Evolutionary conservation across 2,113 vertebrate genomes (phyloP), one percentile per base, ranked within the genome.

Genomic region (Notothenia coriiceps): DNA sequence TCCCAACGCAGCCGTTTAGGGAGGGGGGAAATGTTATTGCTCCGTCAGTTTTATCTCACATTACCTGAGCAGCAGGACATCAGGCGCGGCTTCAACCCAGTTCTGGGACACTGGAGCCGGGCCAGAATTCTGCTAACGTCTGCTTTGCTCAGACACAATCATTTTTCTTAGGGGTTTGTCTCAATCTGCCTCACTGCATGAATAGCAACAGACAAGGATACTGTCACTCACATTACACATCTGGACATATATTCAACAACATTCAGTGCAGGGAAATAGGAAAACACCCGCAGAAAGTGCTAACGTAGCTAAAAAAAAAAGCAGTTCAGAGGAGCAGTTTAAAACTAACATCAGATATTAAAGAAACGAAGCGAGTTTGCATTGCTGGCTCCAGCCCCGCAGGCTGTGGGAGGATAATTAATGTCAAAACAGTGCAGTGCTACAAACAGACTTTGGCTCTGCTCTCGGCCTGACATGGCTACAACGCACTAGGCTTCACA

Each of bases 341-440:
- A 29, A 77, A 88, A 71, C 62, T 35, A 83, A 54, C 71, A 40
- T 62, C 2, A 12, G 17, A 70, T 88, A 76, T 80, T 60, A 83
- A 87, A 88, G 49, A 76, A 59, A 83, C 25, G n/a, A 64, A 74
- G 68, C 20, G 25, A 73, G 72, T 12, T 68, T 63, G 76, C 35
- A 3, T 54, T 66, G 62, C 61, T 57, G 44, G 35, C 70, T 69
- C 12, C 57, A 50, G 83, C 55, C 84, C 35, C 87, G 62, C 84
- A 86, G 88, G 80, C 81, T 56, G 71, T 65, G 50, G 75, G 78
- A 81, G 81, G 88, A 92, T 94, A 94, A 94, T 94, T 94, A 94
- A 93, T 91, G 94, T 94, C 93, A 92, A 93, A 94, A 90, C 88
- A 92, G 85, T 81, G 74, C 86, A 79, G 80, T 49, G 73, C 71